Evolutionary conservation across 2,113 vertebrate species (phyloP), one percentile per base, ranked within the genome.

Genomic region (Carettochelys insculpta): DNA sequence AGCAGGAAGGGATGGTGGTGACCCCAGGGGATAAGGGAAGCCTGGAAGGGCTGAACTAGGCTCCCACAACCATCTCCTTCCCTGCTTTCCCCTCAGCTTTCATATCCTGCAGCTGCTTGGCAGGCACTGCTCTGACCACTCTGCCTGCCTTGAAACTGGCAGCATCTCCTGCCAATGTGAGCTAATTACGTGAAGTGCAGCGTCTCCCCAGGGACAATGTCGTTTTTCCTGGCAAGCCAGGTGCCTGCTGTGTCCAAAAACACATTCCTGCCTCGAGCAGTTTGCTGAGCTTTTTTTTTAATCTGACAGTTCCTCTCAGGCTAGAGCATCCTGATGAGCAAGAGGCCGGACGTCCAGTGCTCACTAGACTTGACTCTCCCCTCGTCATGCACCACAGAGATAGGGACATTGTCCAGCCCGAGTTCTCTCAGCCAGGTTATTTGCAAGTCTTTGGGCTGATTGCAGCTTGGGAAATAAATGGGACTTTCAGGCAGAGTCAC

Each of bases 321-420:
- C 51, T 76, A 86, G 86, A 43, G 79, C 84, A 76, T 85, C 86
- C 86, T 8, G 79, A 83, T 52, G 75, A n/a, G 11, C 73, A 38
- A 56, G 61, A 29, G n/a, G n/a, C 4, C 73, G 24, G n/a, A 2
- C 0, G 0, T 38, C 14, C 0, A 0, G 11, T 2, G 11, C 50
- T 50, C 20, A 19, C 19, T 43, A 38, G 31, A 45, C 8, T 34
- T 8, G 45, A 0, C 25, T 3, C 1, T 12, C 31, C 52, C 31
- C 17, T 38, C 31, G n/a, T 25, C 27, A 52, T 25, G 73, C 65
- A 0, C 29, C 13, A 43, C 2, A 7, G 11, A 43, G 71, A 52
- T 4, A 5, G 50, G 20, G 65, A 41, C 31, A 52, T 24, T 5
- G n/a, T 2, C 45, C 77, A 77, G 45, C 45, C 47, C 16, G 16